phyloP scores from a whole-genome alignment of 2,888 invertebrate genomes.

The Tridacna crocea region DNA sequence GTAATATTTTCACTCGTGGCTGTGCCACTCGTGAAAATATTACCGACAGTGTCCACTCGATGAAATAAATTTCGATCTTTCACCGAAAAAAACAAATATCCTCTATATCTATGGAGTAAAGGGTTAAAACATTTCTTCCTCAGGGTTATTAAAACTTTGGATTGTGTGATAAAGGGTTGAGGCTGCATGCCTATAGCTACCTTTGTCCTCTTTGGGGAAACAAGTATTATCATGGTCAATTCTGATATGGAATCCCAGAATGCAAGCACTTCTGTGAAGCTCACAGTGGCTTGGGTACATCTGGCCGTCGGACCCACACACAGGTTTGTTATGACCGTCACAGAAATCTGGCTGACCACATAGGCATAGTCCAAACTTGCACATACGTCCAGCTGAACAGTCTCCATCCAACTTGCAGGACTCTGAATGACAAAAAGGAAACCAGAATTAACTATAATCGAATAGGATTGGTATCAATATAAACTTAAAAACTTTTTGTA shows the following conservation, averaged over 20 bases:
- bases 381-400: slow-evolving; percentile 88
- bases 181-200: background rate
- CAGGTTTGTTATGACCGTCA: slow-evolving; percentile 78
- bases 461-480: background rate
- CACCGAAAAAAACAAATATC: no score
- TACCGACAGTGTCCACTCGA: no score
- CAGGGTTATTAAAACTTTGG: no score
- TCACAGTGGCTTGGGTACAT: slow-evolving; percentile 83
- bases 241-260: slow-evolving; percentile 76
- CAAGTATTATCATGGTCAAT: slow-evolving; percentile 68
- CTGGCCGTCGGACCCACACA: slow-evolving; percentile 82
- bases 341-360: slow-evolving; percentile 84
- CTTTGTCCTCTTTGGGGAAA: slow-evolving; percentile 6
- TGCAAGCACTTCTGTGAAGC: slow-evolving; percentile 82
- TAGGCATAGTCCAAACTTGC: slow-evolving; percentile 87
- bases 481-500: no score
- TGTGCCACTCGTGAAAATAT: no score
- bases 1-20: no score
- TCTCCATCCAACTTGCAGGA: slow-evolving; percentile 87
- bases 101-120: no score
- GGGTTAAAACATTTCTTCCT: no score
- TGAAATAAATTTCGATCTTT: no score
- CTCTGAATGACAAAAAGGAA: slow-evolving; percentile 84
- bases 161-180: no score
- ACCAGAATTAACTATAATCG: background rate